Evolutionary conservation across 2,113 vertebrate genomes (phyloP), one percentile per base, ranked within the genome.

Genomic region (Alces alces): DNA sequence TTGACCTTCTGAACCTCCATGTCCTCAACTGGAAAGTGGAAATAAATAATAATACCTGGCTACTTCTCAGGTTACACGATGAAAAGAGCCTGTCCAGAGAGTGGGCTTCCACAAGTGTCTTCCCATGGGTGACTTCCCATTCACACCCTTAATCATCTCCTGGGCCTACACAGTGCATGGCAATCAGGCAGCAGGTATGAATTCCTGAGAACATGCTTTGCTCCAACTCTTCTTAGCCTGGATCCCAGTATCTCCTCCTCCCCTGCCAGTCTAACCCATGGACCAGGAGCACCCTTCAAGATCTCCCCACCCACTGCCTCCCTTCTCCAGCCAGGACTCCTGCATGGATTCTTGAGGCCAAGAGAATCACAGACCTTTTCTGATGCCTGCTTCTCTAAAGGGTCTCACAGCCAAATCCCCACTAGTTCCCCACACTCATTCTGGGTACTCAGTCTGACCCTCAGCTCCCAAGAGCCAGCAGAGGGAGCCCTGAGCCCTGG

Each of bases 401-500:
- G 50, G 36, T 54, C 76, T 93, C 86, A 45, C 5, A 33, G 47
- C n/a, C 50, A n/a, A 19, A 61, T 82, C 92, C 39, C 52, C n/a
- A 57, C 39, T 15, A 33, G 23, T 57, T 86, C 39, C 43, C 89
- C 12, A 25, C 43, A 66, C 27, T 13, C 27, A n/a, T 57, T 83
- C 60, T n/a, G 88, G 30, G 47, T 30, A 83, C 50, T 86, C 60
- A 54, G 25, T 96, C 73, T 91, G 92, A 97, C 98, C 97, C 93
- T 96, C 97, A 96, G 92, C 89, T 97, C 45, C 94, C 84, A 54
- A 61, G 33, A 98, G 50, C 98, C 97, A 97, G 96, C 94, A 98
- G 98, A 98, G 97, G 97, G 98, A 98, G 97, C 97, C 93, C 96
- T 96, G 95, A 98, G 97, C 96, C 98, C 98, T 93, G 97, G 97